Base-by-base conservation (phyloP, 2,888 invertebrate species). In the Xanthorhoe designata region DNA sequence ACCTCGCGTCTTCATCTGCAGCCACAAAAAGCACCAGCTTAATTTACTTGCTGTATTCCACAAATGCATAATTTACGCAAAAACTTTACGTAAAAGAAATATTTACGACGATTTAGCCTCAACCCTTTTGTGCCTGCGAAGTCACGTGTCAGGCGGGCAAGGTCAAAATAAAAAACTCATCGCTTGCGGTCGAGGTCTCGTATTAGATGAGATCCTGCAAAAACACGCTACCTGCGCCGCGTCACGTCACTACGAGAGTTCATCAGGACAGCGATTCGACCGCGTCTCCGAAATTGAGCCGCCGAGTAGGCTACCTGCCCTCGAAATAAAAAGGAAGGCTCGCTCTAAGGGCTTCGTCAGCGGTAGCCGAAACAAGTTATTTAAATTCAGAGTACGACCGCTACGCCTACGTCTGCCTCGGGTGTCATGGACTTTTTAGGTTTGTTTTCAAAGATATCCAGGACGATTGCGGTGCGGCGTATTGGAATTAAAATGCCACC, bases 331-430 rank as follows among this genome's bases (percentile, higher is more conserved):
- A 85, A 81, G 84, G 78, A 85, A 83, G 80, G 77, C 75, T 83
- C 81, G 78, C 78, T 82, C 84, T 82, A 70, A 70, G 64, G 89
- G 84, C 86, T 88, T 87, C 84, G 90, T 89, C 87, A 89, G 88
- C 67, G 87, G 90, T 82, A 88, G 88, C 87, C 83, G 79, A 87
- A 92, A 91, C 92, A 82, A 87, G 92, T 91, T 92, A 91, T 92
- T 91, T 86, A 91, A 91, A 91, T 91, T 85, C 80, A 79, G 79
- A 76, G 80, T 82, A 84, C 84, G 84, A 77, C 80, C 77, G 80
- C 79, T 81, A 82, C 87, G 83, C 84, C 86, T 84, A 83, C 86
- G 79, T 77, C 74, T 71, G 74, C 59, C 56, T 55, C 75, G 69
- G 59, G 65, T 74, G 73, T 75, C 71, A 74, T 72, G 57, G 62